Evolutionary conservation across 1,140 invertebrate species (phyloP).

Genomic region (Caerostris extrusa): DNA sequence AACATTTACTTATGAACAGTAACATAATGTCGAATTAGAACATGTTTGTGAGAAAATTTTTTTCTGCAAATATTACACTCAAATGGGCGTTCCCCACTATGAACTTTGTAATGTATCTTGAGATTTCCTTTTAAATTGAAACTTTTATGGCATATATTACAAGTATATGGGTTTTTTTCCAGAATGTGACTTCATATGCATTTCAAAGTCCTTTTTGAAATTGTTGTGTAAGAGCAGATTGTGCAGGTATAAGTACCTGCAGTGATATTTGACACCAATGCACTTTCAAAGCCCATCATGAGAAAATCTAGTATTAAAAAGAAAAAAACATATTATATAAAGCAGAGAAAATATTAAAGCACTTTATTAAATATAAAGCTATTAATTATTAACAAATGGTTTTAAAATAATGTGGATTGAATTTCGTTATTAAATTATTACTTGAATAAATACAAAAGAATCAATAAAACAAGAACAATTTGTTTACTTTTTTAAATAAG

Average conservation of each 20-base stretch:
- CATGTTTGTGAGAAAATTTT: slow-evolving; percentile 22
- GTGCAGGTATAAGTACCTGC: background rate
- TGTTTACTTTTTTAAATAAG: no score
- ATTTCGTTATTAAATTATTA: no score
- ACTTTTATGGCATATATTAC: slow-evolving; percentile 49
- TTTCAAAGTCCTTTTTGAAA: background rate
- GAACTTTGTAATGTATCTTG: slow-evolving; percentile 7
- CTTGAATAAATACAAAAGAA: no score
- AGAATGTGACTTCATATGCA: slow-evolving; percentile 14
- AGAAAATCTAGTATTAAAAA: background rate
- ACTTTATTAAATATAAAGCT: no score
- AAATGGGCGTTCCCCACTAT: slow-evolving; percentile 23
- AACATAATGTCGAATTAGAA: background rate
- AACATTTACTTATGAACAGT: background rate
- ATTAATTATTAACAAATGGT: no score
- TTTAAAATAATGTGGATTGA: no score
- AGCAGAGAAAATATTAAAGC: background rate
- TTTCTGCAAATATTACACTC: slow-evolving; percentile 47
- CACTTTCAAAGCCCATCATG: background rate
- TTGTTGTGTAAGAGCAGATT: background rate
- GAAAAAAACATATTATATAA: background rate
- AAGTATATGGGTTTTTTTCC: background rate
- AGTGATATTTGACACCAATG: background rate
- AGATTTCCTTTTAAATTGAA: slow-evolving; percentile 37
- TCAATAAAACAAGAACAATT: no score